These are phyloP conservation scores for Cetonia aurata DNA, from an alignment of 2,888 invertebrate species.

Conservation along the genomic window DNA sequence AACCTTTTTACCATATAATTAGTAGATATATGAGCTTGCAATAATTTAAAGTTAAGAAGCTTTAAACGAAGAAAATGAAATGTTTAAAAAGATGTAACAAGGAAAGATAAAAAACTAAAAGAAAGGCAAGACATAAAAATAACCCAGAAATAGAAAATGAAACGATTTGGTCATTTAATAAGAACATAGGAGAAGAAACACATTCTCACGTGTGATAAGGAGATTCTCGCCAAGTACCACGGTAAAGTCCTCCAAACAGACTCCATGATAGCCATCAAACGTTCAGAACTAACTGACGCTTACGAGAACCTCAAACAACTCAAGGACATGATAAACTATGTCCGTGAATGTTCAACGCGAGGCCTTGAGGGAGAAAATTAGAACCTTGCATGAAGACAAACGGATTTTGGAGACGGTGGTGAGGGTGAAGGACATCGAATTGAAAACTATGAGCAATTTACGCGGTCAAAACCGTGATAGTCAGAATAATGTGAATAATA, in stretches of 20 bases:
- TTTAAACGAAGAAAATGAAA: too few species aligned
- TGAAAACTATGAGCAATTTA: conserved; percentile 36
- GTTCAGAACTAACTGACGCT: conserved; percentile 55
- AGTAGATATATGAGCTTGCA: too few species aligned
- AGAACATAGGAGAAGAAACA: too few species aligned
- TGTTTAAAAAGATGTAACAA: too few species aligned
- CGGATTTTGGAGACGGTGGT: conserved; percentile 39
- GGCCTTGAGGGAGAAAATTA: conserved; percentile 52
- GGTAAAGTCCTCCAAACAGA: conserved; percentile 23
- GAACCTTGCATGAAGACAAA: conserved; percentile 50
- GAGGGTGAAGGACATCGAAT: conserved; percentile 40
- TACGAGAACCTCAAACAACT: conserved; percentile 56
- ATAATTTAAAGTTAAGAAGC: too few species aligned
- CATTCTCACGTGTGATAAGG: conserved; percentile 1
- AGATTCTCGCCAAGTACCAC: conserved; percentile 22
- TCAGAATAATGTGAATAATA: conserved; percentile 51
- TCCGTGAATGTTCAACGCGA: conserved; percentile 54
- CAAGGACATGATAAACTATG: conserved; percentile 57
- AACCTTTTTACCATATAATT: too few species aligned
- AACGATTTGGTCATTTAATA: too few species aligned
- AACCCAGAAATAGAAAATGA: too few species aligned
- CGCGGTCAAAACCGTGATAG: conserved; percentile 39
- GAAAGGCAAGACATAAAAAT: too few species aligned
- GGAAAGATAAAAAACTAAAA: too few species aligned
- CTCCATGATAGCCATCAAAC: conserved; percentile 48